These are phyloP conservation scores for Rhinophrynus dorsalis DNA, from an alignment of 2,797 vertebrate genomes.

Conservation along the genomic window DNA sequence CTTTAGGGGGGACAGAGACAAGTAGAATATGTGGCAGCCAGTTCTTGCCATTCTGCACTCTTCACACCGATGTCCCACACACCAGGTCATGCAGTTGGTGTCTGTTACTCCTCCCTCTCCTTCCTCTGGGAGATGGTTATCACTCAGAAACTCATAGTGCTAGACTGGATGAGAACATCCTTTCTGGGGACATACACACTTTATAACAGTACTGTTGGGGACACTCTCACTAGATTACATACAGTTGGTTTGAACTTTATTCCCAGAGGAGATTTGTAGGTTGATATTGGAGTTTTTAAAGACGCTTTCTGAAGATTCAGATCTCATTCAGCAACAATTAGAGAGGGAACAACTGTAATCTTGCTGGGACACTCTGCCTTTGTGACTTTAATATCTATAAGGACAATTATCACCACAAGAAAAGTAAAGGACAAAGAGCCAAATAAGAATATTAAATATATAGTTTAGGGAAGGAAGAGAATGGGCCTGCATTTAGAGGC, in stretches of 20 bases:
- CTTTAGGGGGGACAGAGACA: too few species aligned
- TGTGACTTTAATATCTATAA: conserved; percentile 81
- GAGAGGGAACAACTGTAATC: conserved; percentile 71
- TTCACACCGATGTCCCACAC: too few species aligned
- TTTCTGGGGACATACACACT: conserved; percentile 85
- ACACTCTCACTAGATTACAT: conserved; percentile 73
- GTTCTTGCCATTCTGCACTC: too few species aligned
- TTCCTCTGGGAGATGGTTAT: too few species aligned
- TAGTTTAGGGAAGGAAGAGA: conserved; percentile 77
- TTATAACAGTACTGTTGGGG: conserved; percentile 87
- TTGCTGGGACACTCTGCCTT: conserved; percentile 69
- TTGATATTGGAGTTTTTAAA: conserved; percentile 83
- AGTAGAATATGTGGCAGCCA: too few species aligned
- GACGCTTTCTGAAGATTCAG: conserved; percentile 72
- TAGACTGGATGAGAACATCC: too few species aligned
- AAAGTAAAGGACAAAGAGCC: conserved; percentile 88
- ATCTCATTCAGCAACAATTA: conserved; percentile 76
- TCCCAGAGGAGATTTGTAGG: conserved; percentile 73
- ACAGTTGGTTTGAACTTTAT: conserved; percentile 77
- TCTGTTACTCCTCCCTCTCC: too few species aligned
- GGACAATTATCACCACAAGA: conserved; percentile 84
- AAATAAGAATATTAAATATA: conserved; percentile 88
- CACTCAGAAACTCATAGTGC: too few species aligned
- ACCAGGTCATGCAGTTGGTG: too few species aligned
- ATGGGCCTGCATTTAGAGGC: conserved; percentile 73